A percentile compares a stretch with the other conserved stretches of the same genome.
Conservation (phyloP, 2,113 vertebrate species). For the Bombycilla garrulus region DNA sequence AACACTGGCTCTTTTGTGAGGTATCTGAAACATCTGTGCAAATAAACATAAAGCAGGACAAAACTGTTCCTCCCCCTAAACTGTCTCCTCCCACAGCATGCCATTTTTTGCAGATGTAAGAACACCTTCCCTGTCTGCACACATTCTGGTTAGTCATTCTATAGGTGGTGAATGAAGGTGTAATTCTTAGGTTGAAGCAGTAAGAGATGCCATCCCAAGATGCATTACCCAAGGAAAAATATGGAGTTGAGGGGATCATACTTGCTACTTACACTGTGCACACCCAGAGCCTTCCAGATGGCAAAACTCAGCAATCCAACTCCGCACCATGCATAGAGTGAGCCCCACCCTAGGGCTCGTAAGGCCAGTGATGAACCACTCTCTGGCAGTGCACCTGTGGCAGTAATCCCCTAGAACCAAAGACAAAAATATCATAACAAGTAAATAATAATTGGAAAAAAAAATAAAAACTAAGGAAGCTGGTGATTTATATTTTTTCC, state of each 20-base stretch:
- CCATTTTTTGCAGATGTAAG: neutral
- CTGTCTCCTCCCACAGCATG: neutral
- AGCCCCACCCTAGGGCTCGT: slow-evolving; percentile 90
- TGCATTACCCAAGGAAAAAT: neutral
- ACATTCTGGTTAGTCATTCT: neutral
- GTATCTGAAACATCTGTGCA: slow-evolving; percentile 1
- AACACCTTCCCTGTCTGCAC: neutral
- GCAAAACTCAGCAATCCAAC: slow-evolving; percentile 84
- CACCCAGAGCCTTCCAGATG: slow-evolving; percentile 86
- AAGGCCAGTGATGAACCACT: slow-evolving; percentile 87
- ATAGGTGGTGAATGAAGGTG: neutral
- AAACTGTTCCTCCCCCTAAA: neutral
- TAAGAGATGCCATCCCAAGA: neutral
- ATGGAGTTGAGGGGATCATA: rapidly evolving
- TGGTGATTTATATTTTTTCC: neutral
- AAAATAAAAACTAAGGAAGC: neutral
- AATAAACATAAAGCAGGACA: neutral
- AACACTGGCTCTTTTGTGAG: neutral
- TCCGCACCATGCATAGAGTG: slow-evolving; percentile 87
- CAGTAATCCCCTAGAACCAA: slow-evolving; percentile 76
- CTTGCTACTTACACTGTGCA: slow-evolving; percentile 84
- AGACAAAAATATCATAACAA: neutral
- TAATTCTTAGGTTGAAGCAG: neutral
- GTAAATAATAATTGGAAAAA: neutral
- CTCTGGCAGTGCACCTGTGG: slow-evolving; percentile 80